A percentile compares a stretch with the other conserved stretches of the same genome.
Evolutionary conservation across 2,113 vertebrate genomes (phyloP).

Genomic region (Protomyctophum bolini): DNA sequence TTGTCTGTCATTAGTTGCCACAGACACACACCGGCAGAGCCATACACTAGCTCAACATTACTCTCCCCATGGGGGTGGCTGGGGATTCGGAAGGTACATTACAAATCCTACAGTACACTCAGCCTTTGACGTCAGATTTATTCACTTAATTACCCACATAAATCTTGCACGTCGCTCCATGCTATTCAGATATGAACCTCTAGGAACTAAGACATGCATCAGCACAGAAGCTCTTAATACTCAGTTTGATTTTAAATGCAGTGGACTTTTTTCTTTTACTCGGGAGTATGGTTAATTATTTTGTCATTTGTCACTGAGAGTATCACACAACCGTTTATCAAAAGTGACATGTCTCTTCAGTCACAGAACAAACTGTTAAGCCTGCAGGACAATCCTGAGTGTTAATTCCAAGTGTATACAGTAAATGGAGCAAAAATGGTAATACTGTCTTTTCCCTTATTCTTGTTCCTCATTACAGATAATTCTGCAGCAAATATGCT

Average conservation of each 20-base stretch:
- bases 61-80: slow-evolving; percentile 33
- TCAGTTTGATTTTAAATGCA: slow-evolving; percentile 18
- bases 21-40: slow-evolving; percentile 31
- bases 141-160: slow-evolving; percentile 68
- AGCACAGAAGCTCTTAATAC: slow-evolving; percentile 17
- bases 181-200: slow-evolving; percentile 38
- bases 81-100: slow-evolving; percentile 44
- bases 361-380: slow-evolving; percentile 9
- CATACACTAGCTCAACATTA: slow-evolving; percentile 39
- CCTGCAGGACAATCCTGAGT: slow-evolving; percentile 21
- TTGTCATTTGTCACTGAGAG: slow-evolving; percentile 9
- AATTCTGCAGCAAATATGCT: slow-evolving; percentile 20
- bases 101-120: slow-evolving; percentile 43
- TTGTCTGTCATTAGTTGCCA: slow-evolving; percentile 42
- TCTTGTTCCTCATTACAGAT: background rate
- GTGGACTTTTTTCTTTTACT: slow-evolving; percentile 2
- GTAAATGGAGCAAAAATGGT: too few relatives aligned
- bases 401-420: background rate
- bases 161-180: slow-evolving; percentile 34
- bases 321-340: slow-evolving; percentile 16
- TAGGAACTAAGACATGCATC: slow-evolving; percentile 11
- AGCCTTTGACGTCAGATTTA: slow-evolving; percentile 59
- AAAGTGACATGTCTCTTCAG: background rate
- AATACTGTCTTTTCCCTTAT: background rate
- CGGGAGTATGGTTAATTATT: slow-evolving; percentile 15